Conservation (phyloP, 2,797 vertebrate genomes). For the Lepidocolaptes lacrymiger region DNA sequence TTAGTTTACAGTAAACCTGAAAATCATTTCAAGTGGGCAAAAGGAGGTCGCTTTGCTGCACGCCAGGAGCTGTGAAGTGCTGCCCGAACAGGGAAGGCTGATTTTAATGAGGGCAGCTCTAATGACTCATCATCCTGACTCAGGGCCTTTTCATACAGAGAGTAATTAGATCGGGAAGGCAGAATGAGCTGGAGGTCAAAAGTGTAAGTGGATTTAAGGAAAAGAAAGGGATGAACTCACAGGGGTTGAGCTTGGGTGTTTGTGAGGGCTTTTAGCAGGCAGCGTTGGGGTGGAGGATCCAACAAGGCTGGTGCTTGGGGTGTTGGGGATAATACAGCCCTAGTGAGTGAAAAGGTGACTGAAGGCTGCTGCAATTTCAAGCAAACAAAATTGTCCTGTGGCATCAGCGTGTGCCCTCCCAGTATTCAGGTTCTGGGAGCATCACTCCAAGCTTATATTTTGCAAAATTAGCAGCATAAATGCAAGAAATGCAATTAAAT, state of each 20-base stretch:
- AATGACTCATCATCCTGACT: conserved; percentile 37
- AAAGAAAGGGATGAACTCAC: not conserved
- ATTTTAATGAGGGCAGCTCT: not conserved
- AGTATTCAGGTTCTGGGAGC: fast-evolving
- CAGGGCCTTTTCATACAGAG: not conserved
- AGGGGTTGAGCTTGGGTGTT: not conserved
- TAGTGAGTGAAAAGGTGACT: not conserved
- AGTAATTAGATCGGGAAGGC: not conserved
- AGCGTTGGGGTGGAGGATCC: not conserved
- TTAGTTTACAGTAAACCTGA: not conserved
- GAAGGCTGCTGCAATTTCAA: not conserved
- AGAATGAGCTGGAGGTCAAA: not conserved
- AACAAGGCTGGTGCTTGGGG: fast-evolving
- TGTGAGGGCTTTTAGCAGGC: fast-evolving
- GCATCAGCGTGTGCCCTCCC: not conserved
- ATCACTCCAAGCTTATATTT: not conserved
- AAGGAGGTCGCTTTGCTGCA: not conserved
- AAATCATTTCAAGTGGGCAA: not conserved
- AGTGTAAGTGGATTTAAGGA: not conserved
- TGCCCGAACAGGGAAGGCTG: fast-evolving
- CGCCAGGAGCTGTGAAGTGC: not conserved
- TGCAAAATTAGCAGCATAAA: fast-evolving
- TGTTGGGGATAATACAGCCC: not conserved
- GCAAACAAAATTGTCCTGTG: no score
- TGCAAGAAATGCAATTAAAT: fast-evolving